Evolutionary conservation across 2,888 invertebrate genomes (phyloP), one percentile per base, ranked within the genome.

Genomic region (Lochmaea crataegi): DNA sequence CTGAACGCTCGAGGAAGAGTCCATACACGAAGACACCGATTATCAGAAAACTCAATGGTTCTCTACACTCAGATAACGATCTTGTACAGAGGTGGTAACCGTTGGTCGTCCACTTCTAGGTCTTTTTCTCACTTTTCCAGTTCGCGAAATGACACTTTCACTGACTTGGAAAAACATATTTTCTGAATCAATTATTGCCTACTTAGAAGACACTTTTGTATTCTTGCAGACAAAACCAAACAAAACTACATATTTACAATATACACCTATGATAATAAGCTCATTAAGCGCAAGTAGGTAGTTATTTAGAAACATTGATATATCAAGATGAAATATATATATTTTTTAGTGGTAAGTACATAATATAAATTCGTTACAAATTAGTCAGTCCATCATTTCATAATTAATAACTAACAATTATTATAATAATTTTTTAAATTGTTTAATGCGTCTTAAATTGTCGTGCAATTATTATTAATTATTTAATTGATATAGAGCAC

Each of bases 281-380:
- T 84, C 83, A 81, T 83, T 73, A 85, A 84, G 84, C 84, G 75
- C 74, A 72, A 42, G 26, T 58, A 58, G n/a, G 58, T 32, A 80
- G 78, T 79, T 80, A 78, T 80, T 75, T 79, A 78, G 81, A 82
- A 83, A 85, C 85, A 85, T 81, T 84, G 83, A 85, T 83, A 84
- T 83, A 83, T 80, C 78, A 79, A 80, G 81, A 82, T 78, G 77
- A 79, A 80, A 80, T 80, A 77, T 71, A 71, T 71, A 71, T 79
- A 79, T 77, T 78, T 72, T 48, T 65, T 26, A 45, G 22, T 68
- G 32, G 38, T 74, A 67, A 42, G 38, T 74, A 67, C 65, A 68
- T 73, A 74, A 63, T 79, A 80, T 82, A 70, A 82, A 82, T 83
- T 84, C 81, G 80, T 80, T 81, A 80, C 77, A 80, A 82, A 79